Evolutionary conservation across 1,140 invertebrate species (phyloP).

Genomic region (Hycleus phaleratus): DNA sequence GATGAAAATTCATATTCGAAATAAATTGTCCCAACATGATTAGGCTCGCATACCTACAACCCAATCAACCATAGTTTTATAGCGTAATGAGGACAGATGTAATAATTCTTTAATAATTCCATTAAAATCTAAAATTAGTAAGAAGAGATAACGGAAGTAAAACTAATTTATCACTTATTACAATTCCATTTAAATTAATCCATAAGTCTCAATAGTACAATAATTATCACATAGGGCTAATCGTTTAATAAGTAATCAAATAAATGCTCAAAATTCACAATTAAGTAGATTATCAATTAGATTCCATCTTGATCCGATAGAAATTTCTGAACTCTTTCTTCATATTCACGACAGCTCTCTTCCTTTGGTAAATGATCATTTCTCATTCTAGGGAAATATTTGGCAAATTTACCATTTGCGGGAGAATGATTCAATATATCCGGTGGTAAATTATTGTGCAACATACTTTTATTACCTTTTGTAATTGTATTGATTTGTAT

Average conservation of each 20-base stretch:
- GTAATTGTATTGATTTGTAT: constrained; percentile 45
- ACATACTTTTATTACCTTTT: constrained; percentile 45
- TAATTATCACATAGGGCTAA: neutral
- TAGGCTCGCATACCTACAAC: too few species aligned
- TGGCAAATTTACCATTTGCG: constrained; percentile 44
- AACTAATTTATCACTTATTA: neutral
- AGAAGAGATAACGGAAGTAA: neutral
- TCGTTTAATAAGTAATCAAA: constrained; percentile 1
- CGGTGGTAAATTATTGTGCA: constrained; percentile 38
- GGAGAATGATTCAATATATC: constrained; percentile 48
- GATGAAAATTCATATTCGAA: too few species aligned
- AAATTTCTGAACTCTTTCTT: constrained; percentile 35
- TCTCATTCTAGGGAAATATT: constrained; percentile 45
- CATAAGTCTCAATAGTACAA: neutral
- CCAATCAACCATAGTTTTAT: too few species aligned
- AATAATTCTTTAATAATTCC: too few species aligned
- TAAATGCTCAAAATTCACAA: neutral
- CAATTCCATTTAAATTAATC: neutral
- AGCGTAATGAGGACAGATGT: too few species aligned
- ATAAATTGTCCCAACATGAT: too few species aligned
- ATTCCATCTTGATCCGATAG: constrained; percentile 11
- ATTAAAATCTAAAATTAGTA: too few species aligned
- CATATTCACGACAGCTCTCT: constrained; percentile 35
- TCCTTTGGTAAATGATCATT: constrained; percentile 46
- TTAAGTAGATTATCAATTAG: too few species aligned